phyloP scores from a whole-genome alignment of 2,888 invertebrate species.

The Muscina levida region DNA sequence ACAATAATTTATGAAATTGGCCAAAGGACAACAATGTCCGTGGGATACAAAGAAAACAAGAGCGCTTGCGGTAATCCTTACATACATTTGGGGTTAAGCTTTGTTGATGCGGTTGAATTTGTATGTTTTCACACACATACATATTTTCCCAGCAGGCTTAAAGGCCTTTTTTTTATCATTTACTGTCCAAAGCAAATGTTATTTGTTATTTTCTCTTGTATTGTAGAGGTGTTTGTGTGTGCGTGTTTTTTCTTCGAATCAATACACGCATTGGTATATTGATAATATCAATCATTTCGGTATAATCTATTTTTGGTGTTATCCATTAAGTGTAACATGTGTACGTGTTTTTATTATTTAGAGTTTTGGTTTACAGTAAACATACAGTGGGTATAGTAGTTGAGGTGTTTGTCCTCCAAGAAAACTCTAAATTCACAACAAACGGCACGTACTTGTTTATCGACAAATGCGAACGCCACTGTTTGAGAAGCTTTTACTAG shows the following conservation, averaged over 20 bases:
- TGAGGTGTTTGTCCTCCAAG: too few relatives aligned
- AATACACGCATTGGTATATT: not conserved
- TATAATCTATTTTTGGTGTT: not conserved
- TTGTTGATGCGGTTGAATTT: not conserved
- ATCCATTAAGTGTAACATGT: not conserved
- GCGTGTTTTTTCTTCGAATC: not conserved
- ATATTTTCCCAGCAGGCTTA: not conserved
- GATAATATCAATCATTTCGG: conserved; percentile 10
- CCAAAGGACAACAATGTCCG: not conserved
- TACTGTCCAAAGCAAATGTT: conserved; percentile 11
- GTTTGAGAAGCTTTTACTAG: too few relatives aligned
- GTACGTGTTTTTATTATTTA: not conserved
- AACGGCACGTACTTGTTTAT: too few relatives aligned
- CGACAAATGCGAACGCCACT: too few relatives aligned
- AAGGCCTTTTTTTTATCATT: conserved; percentile 2
- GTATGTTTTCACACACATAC: not conserved
- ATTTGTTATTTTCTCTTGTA: not conserved
- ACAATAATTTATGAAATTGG: not conserved
- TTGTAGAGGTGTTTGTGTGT: too few relatives aligned
- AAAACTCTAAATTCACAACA: too few relatives aligned
- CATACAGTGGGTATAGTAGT: conserved; percentile 3
- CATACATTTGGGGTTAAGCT: not conserved
- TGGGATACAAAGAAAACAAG: not conserved
- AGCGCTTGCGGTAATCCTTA: not conserved
- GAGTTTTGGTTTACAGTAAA: not conserved